Evolutionary conservation across 2,888 invertebrate species (phyloP), one percentile per base, ranked within the genome.

Genomic region (Pyrochroa serraticornis): DNA sequence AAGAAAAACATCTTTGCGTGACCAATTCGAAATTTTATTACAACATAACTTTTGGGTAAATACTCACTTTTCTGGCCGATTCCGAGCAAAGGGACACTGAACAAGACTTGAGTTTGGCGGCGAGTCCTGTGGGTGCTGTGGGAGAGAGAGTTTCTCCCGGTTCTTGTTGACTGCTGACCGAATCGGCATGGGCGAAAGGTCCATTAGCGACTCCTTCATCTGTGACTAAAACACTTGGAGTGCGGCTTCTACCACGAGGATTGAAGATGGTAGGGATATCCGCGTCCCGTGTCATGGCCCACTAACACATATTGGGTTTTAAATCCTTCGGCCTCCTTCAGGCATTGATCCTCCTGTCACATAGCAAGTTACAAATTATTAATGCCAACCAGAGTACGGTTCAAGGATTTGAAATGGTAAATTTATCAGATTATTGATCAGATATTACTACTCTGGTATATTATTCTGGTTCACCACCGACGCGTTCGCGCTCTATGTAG

Each of bases 191-290:
- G 5, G 75, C 69, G 56, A 78, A 76, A 3, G 75, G 74, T 44
- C 77, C 78, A 64, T 77, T 78, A 12, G 73, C 75, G 32, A 71
- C 69, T 36, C 74, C 77, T 59, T 79, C 79, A 39, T 76, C 78
- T 7, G 78, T 79, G 3, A 79, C 74, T 36, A 78, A 67, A 32
- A 78, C 78, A 59, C 77, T 79, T 1, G 79, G 79, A 3, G 79
- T 65, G 14, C 79, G 70, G 61, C 68, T 76, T 48, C 79, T 66
- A 41, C 75, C 65, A 44, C 71, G 66, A 13, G 91, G 91, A 80
- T 91, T 90, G 80, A 91, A 91, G 74, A 91, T 91, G 66, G 91
- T 90, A 66, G 90, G 88, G 80, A 91, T 85, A 78, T 91, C 90
- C 71, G 87, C 88, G 83, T 88, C 88, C 67, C 87, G 82, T 66